phyloP scores from a whole-genome alignment of 2,797 vertebrate genomes.

The Cyclopterus lumpus region DNA sequence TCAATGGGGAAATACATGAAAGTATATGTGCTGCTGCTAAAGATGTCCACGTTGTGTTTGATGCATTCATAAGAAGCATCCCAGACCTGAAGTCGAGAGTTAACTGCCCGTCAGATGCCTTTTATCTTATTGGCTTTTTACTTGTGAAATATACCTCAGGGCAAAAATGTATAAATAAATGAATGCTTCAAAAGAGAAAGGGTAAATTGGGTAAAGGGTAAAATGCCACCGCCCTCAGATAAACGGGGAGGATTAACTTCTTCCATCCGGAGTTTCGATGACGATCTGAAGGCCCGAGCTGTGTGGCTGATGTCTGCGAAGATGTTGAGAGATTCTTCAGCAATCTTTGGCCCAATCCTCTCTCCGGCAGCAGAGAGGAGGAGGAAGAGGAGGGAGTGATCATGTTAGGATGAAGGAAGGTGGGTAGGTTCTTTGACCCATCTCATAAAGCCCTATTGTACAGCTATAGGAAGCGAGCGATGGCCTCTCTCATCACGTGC shows the following conservation, averaged over 20 bases:
- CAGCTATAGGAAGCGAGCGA: slow-evolving; percentile 31
- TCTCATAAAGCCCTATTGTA: slow-evolving; percentile 74
- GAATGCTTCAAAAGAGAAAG: not conserved
- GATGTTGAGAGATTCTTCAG: slow-evolving; percentile 27
- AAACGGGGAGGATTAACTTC: not conserved
- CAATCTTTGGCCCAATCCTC: slow-evolving; percentile 27
- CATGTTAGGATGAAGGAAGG: slow-evolving; percentile 55
- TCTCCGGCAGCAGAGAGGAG: slow-evolving; percentile 6
- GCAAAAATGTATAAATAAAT: not conserved
- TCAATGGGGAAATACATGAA: not conserved
- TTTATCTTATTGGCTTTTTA: not conserved
- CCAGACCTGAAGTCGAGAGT: not conserved
- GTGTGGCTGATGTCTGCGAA: slow-evolving; percentile 8
- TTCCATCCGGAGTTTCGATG: slow-evolving; percentile 18
- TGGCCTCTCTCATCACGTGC: slow-evolving; percentile 57
- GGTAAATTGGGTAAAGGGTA: no score
- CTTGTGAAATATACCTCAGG: not conserved
- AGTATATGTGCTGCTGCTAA: not conserved
- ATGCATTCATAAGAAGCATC: not conserved
- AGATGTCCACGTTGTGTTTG: not conserved
- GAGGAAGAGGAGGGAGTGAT: slow-evolving; percentile 32
- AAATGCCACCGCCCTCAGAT: no score
- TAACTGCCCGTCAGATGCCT: not conserved
- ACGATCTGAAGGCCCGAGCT: slow-evolving; percentile 6
- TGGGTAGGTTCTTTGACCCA: slow-evolving; percentile 40